phyloP scores from a whole-genome alignment of 2,888 invertebrate species.

The Dasypolia templi region DNA sequence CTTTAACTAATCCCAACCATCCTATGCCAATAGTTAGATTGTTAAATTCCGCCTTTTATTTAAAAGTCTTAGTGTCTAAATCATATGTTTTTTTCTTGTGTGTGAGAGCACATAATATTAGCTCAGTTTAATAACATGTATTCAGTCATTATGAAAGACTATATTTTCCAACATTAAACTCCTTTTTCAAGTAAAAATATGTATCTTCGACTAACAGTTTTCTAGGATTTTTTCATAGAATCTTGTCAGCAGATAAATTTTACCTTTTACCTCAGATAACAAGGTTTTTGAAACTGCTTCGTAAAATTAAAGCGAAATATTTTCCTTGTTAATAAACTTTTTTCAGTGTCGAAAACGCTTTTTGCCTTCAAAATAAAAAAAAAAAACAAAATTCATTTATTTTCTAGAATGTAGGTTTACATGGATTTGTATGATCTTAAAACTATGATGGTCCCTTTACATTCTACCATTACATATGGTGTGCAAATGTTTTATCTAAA shows the following conservation, averaged over 20 bases:
- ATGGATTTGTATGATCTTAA: too few relatives aligned
- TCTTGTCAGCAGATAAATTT: constrained; percentile 6
- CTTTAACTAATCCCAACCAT: too few relatives aligned
- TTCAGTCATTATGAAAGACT: too few relatives aligned
- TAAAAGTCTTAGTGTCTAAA: too few relatives aligned
- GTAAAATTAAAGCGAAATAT: constrained; percentile 4
- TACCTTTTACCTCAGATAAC: constrained; percentile 4
- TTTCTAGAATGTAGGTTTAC: too few relatives aligned
- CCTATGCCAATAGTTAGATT: neutral
- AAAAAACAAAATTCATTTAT: too few relatives aligned
- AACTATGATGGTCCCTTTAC: too few relatives aligned
- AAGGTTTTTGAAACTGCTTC: constrained; percentile 14
- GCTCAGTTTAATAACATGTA: neutral
- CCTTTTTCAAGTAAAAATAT: neutral
- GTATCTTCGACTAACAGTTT: too few relatives aligned
- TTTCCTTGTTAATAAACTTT: constrained; percentile 1
- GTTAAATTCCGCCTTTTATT: neutral
- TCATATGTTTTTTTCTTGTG: neutral
- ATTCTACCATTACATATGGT: too few relatives aligned
- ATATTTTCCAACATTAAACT: neutral
- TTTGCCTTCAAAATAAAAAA: too few relatives aligned
- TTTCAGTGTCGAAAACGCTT: too few relatives aligned
- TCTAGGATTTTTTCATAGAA: neutral
- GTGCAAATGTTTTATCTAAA: too few relatives aligned
- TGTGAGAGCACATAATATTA: neutral